Conservation (phyloP, 1,140 invertebrate genomes). For the Maniola jurtina region DNA sequence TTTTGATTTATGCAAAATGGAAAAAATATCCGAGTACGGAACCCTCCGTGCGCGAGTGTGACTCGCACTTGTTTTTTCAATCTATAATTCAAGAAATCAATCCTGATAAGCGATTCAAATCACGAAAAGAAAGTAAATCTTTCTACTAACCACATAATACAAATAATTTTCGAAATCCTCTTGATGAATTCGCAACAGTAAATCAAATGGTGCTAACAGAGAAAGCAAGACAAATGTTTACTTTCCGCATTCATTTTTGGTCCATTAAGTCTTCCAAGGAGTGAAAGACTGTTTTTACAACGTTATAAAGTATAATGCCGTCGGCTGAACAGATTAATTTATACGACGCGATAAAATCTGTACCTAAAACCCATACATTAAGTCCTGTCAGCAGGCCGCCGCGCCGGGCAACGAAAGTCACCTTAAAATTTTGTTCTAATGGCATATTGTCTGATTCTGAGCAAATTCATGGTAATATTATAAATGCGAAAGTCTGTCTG, state of each 20-base stretch:
- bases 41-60: too few species aligned
- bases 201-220: conserved; percentile 14
- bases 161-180: too few species aligned
- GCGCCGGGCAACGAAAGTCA: conserved; percentile 16
- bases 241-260: conserved; percentile 20
- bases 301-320: conserved; percentile 28
- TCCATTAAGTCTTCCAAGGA: conserved; percentile 23
- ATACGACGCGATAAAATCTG: conserved; percentile 33
- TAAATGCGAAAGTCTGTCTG: too few species aligned
- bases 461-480: too few species aligned
- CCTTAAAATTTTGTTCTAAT: background rate
- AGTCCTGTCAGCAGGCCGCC: conserved; percentile 20
- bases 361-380: conserved; percentile 26
- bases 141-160: too few species aligned
- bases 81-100: too few species aligned
- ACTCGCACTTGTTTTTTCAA: too few species aligned
- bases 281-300: conserved; percentile 27
- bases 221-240: conserved; percentile 23
- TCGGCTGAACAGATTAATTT: conserved; percentile 27
- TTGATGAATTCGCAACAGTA: conserved; percentile 18
- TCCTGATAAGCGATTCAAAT: too few species aligned
- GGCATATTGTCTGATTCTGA: background rate
- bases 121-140: too few species aligned
- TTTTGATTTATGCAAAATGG: too few species aligned
- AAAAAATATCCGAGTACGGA: too few species aligned